Conservation (phyloP, 2,888 invertebrate genomes). For the Cephalotes varians region DNA sequence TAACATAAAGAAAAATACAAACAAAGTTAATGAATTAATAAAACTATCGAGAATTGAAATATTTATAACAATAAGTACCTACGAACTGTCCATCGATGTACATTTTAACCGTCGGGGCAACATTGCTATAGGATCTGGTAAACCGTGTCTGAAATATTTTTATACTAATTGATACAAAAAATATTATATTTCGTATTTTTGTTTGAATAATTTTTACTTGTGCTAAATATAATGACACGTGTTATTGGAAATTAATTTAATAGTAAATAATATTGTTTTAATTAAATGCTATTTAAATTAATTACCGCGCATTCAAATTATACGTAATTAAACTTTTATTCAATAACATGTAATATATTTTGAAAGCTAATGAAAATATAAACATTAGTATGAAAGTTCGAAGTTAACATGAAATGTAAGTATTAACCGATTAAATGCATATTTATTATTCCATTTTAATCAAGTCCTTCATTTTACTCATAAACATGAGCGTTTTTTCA, state of each 20-base stretch:
- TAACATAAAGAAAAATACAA: neutral
- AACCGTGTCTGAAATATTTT: constrained; percentile 65
- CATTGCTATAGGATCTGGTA: constrained; percentile 87
- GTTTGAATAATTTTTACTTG: neutral
- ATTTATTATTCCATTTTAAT: constrained; percentile 2
- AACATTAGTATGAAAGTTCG: neutral
- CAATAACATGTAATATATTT: too few species aligned
- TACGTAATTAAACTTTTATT: neutral
- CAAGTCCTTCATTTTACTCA: neutral
- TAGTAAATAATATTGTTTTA: neutral
- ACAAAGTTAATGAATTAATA: constrained; percentile 42
- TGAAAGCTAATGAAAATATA: neutral
- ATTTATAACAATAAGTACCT: constrained; percentile 74
- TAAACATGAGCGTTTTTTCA: neutral
- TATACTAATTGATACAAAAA: constrained; percentile 2
- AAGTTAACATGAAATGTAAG: neutral
- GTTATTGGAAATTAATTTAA: neutral
- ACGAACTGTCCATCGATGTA: constrained; percentile 98
- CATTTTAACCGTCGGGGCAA: constrained; percentile 93
- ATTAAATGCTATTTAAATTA: neutral
- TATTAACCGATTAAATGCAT: neutral
- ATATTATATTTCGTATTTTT: neutral
- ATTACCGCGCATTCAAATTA: neutral
- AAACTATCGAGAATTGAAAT: constrained; percentile 39
- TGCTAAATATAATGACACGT: neutral